Percentiles rank a stretch among this genome's conserved stretches.
These are phyloP conservation scores for Ptychoptera contaminata DNA, from an alignment of 2,888 invertebrate genomes.

Conservation along the genomic window DNA sequence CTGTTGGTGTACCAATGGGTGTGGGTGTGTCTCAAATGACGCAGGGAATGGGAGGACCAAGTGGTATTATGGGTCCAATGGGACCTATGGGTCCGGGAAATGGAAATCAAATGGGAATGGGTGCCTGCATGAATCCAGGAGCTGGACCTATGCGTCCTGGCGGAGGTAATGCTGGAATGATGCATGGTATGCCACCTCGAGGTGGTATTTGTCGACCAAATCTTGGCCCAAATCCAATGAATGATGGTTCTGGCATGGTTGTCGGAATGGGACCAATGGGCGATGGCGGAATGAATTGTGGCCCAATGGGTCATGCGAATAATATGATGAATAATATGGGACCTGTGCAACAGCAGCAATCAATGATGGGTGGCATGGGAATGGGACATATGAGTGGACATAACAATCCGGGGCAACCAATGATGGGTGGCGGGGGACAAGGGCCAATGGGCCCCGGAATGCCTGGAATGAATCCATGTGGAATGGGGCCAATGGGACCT, in stretches of 20 bases:
- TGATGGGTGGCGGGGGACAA: constrained; percentile 8
- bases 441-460: constrained; percentile 15
- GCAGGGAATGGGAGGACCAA: constrained; percentile 30
- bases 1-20: constrained; percentile 24
- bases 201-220: constrained; percentile 24
- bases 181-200: constrained; percentile 30
- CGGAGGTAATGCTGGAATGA: constrained; percentile 10
- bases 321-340: constrained; percentile 5
- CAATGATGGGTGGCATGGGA: constrained; percentile 12
- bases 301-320: constrained; percentile 7
- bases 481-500: background rate
- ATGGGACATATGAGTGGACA: constrained; percentile 21
- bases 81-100: constrained; percentile 21
- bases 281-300: constrained; percentile 10
- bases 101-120: constrained; percentile 5
- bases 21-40: constrained; percentile 16
- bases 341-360: constrained; percentile 16
- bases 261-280: constrained; percentile 11
- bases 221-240: constrained; percentile 18
- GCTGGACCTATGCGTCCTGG: constrained; percentile 12
- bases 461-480: constrained; percentile 15
- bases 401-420: constrained; percentile 7
- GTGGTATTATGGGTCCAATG: constrained; percentile 24
- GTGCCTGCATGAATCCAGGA: constrained; percentile 10
- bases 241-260: constrained; percentile 1